Evolutionary conservation across 1,140 invertebrate species (phyloP), one percentile per base, ranked within the genome.

Genomic region (Idris sp.): DNA sequence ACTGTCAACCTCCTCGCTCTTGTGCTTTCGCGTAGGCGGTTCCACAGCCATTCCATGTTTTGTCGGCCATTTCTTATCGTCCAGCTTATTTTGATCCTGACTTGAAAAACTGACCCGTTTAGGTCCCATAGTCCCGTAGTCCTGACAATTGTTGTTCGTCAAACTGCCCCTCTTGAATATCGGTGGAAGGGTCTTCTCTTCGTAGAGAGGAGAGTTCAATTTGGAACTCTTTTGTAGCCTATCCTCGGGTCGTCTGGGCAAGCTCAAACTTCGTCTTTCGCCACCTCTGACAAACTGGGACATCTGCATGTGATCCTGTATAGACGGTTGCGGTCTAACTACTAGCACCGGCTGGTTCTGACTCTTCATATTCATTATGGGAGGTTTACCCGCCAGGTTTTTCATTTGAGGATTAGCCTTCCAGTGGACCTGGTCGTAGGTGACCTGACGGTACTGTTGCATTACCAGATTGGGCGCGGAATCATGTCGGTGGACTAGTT

Each of bases 101-200:
- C 83, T 88, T 0, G 84, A 87, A 61, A 90, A 90, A 58, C 89
- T 90, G 0, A 90, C 89, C 41, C 89, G 83, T 36, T 89, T 89
- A 2, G 84, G 81, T 0, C 81, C 78, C 11, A 76, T 68, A 2
- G 44, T 81, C 4, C 82, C 83, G 19, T 86, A 84, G 2, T 86
- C 84, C 1, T 82, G 78, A 2, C 79, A 82, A 1, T 62, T 73
- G 40, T 68, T 82, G 2, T 73, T 86, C 49, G 83, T 79, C 30
- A 90, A 69, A 72, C 89, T 90, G 3, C 89, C 89, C 2, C 89
- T 74, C 61, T 89, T 89, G 25, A 90, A 90, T 46, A 90, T 90
- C 7, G 89, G 89, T 8, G 83, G 81, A 1, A 82, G 14, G 15
- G 69, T n/a, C 74, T 83, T 26, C 22, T 76, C 78, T 25, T 82